These are phyloP conservation scores for Coregonus suidteri DNA, from an alignment of 2,797 vertebrate genomes.

Conservation along the genomic window DNA sequence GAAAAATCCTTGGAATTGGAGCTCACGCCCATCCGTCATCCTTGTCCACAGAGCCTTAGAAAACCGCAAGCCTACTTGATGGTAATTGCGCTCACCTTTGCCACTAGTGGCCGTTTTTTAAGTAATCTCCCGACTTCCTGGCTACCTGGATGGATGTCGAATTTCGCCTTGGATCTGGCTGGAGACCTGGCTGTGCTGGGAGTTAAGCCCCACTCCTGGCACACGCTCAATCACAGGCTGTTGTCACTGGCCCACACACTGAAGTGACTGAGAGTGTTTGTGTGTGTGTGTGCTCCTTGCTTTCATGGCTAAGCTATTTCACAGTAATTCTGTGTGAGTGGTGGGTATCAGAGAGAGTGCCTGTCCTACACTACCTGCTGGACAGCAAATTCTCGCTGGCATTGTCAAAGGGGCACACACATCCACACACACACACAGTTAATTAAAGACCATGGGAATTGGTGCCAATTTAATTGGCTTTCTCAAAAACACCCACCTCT, in stretches of 20 bases:
- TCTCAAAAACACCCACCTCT: constrained; percentile 9
- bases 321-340: constrained; percentile 43
- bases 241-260: constrained; percentile 44
- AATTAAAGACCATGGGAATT: constrained; percentile 13
- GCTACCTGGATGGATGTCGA: too few relatives aligned
- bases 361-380: constrained; percentile 37
- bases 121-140: too few relatives aligned
- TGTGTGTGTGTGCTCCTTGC: constrained; percentile 4
- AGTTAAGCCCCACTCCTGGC: constrained; percentile 62
- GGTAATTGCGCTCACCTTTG: too few relatives aligned
- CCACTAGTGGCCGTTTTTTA: too few relatives aligned
- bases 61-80: too few relatives aligned
- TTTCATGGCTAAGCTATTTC: constrained; percentile 26
- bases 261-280: constrained; percentile 9
- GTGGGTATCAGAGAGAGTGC: constrained; percentile 26
- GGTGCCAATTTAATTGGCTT: constrained; percentile 17
- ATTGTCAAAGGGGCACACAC: neutral
- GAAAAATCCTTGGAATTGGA: too few relatives aligned
- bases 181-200: constrained; percentile 38
- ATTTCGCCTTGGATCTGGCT: too few relatives aligned
- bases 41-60: too few relatives aligned
- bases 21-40: too few relatives aligned
- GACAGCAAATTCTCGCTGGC: constrained; percentile 8
- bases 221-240: constrained; percentile 41
- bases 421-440: constrained; percentile 1